Conservation (phyloP, 2,113 vertebrate species). For the Cricetomys ansorgei region DNA sequence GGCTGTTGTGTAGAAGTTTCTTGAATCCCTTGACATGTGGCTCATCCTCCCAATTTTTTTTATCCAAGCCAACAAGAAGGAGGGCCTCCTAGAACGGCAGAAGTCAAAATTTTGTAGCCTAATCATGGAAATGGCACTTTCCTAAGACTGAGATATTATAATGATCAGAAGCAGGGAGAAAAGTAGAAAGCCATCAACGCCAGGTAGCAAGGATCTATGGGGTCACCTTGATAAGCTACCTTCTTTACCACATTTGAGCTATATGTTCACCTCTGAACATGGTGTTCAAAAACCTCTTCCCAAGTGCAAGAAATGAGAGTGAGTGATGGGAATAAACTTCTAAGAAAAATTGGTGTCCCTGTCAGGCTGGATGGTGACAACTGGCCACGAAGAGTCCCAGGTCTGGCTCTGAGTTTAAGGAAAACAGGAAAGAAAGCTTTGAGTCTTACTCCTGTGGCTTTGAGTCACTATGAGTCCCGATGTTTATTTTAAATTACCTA, state of each 20-base stretch:
- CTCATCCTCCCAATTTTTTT: not conserved
- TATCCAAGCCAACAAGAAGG: not conserved
- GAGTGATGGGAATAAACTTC: not conserved
- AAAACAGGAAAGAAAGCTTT: not conserved
- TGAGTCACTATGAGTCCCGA: slow-evolving; percentile 62
- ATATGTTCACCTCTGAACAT: not conserved
- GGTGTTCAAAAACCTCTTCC: not conserved
- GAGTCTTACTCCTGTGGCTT: not conserved
- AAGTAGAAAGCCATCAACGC: not conserved
- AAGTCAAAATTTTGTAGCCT: slow-evolving; percentile 14
- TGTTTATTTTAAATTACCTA: slow-evolving; percentile 61
- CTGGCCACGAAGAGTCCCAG: not conserved
- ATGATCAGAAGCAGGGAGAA: not conserved
- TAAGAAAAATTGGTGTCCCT: not conserved
- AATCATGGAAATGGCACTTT: not conserved
- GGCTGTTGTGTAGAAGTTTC: not conserved
- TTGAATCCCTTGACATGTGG: not conserved
- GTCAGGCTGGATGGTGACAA: not conserved
- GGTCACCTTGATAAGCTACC: not conserved
- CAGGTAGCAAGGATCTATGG: not conserved
- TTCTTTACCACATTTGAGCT: not conserved
- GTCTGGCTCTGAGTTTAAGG: not conserved
- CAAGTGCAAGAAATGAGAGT: not conserved
- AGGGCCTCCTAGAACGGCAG: not conserved
- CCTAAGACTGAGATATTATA: not conserved